Percentiles rank a stretch among this genome's conserved stretches.
phyloP scores from a whole-genome alignment of 2,113 vertebrate genomes.

The Prietella phreatophila region DNA sequence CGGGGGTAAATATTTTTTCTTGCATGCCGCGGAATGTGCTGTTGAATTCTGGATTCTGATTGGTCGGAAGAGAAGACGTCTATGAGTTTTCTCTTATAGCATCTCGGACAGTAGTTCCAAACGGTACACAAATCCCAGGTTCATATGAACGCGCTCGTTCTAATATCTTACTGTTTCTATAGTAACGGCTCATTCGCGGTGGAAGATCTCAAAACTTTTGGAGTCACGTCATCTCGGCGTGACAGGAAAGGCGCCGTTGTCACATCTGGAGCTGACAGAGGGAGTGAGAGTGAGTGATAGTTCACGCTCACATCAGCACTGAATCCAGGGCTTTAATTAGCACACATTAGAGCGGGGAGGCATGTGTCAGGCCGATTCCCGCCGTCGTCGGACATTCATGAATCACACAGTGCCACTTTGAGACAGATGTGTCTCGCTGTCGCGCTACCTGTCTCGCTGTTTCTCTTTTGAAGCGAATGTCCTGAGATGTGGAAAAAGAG shows the following conservation, averaged over 20 bases:
- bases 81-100: not conserved
- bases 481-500: not conserved
- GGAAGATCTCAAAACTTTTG: not conserved
- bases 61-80: not conserved
- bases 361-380: slow-evolving; percentile 53
- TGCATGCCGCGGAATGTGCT: not conserved
- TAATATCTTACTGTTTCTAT: not conserved
- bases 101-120: not conserved
- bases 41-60: slow-evolving; percentile 8
- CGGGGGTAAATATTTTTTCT: not conserved
- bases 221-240: not conserved
- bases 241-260: not conserved
- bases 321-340: slow-evolving; percentile 54
- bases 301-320: slow-evolving; percentile 36
- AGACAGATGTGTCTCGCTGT: slow-evolving; percentile 23
- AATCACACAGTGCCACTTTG: slow-evolving; percentile 39
- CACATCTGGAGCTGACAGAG: slow-evolving; percentile 38
- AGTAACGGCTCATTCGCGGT: not conserved
- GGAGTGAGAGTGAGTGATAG: slow-evolving; percentile 45
- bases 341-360: slow-evolving; percentile 38
- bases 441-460: not conserved
- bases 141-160: not conserved
- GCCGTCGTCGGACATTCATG: slow-evolving; percentile 43
- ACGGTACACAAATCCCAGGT: not conserved
- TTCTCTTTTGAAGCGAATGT: not conserved